Base-by-base conservation (phyloP, 1,140 invertebrate species). In the Caenorhabditis latens region DNA sequence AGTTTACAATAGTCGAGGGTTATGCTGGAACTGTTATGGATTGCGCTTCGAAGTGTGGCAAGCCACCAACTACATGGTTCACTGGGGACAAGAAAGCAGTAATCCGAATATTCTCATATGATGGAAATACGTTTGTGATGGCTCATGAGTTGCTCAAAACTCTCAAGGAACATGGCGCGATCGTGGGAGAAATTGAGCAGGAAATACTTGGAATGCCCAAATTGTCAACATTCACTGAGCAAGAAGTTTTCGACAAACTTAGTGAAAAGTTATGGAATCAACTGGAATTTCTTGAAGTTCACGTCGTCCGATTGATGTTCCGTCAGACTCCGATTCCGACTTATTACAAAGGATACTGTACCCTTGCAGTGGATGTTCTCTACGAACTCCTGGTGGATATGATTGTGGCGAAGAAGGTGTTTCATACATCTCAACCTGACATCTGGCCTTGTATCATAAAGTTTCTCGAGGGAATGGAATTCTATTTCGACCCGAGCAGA, bases 131-230 rank as follows among this genome's bases (percentile, higher is more conserved):
- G 2, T 67, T 40, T 67, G 32, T 67, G 24, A 67, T 67, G 63
- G 32, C 63, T 8, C 63, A 67, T 42, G 63, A 67, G 32, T 9
- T 67, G 21, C 63, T 67, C 63, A 32, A 67, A 67, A 8, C 63
- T 14, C 32, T 67, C 24, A 67, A 67, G 19, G 9, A 67, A 32
- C 7, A 67, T 21, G 8, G 13, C 6, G 40, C 13, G 63, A 16
- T 42, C 4, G 40, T 14, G 9, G 8, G 11, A 11, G 63, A 21
- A 42, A 40, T 67, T 13, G 63, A 67, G 32, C 6, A 67, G 21
- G 24, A 67, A 42, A 4, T 67, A 40, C 24, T 67, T 11, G 32
- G 40, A 40, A 67, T 67, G 63, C 11, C 63, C 7, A 40, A 42
- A 13, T 14, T 67, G 13, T 32, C 63, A 9, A 67, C 63, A 14